These are phyloP conservation scores for Parelbella ahira DNA, from an alignment of 2,888 invertebrate genomes.

Conservation along the genomic window DNA sequence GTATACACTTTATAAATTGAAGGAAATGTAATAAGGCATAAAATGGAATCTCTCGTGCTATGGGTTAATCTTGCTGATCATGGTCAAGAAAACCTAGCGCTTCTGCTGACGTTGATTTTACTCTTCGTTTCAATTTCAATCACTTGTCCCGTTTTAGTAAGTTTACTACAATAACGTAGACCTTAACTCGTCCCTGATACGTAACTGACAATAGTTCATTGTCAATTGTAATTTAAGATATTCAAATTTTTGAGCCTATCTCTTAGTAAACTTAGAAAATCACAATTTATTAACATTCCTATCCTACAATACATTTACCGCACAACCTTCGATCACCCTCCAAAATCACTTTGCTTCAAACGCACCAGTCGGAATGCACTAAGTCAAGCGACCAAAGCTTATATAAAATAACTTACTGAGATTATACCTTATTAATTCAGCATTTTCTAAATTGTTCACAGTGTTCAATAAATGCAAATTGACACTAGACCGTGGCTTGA, in stretches of 20 bases:
- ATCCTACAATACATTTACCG: slow-evolving; percentile 13
- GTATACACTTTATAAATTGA: too few species aligned
- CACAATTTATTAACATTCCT: slow-evolving; percentile 3
- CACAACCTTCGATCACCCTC: slow-evolving; percentile 4
- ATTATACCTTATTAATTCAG: slow-evolving; percentile 56
- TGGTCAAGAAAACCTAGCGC: slow-evolving; percentile 68
- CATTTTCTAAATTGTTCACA: slow-evolving; percentile 34
- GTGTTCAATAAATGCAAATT: slow-evolving; percentile 8
- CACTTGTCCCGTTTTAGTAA: slow-evolving; percentile 22
- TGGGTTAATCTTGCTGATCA: slow-evolving; percentile 61
- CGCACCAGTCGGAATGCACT: slow-evolving; percentile 78
- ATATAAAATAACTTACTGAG: slow-evolving; percentile 69
- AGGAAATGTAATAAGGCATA: too few species aligned
- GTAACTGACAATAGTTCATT: too few species aligned
- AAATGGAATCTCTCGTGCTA: slow-evolving; percentile 40
- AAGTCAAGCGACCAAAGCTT: slow-evolving; percentile 73
- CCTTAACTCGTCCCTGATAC: too few species aligned
- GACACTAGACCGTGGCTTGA: slow-evolving; percentile 1
- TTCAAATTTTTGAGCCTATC: too few species aligned
- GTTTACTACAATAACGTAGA: slow-evolving; percentile 25
- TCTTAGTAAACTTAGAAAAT: slow-evolving; percentile 17
- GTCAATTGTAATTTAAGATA: too few species aligned
- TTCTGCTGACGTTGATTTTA: slow-evolving; percentile 29
- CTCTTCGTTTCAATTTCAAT: slow-evolving; percentile 24
- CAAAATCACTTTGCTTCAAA: slow-evolving; percentile 30